Percentiles rank a stretch among this genome's conserved stretches.
These are phyloP conservation scores for Manacus vitellinus DNA, from an alignment of 2,113 vertebrate genomes.

Conservation along the genomic window DNA sequence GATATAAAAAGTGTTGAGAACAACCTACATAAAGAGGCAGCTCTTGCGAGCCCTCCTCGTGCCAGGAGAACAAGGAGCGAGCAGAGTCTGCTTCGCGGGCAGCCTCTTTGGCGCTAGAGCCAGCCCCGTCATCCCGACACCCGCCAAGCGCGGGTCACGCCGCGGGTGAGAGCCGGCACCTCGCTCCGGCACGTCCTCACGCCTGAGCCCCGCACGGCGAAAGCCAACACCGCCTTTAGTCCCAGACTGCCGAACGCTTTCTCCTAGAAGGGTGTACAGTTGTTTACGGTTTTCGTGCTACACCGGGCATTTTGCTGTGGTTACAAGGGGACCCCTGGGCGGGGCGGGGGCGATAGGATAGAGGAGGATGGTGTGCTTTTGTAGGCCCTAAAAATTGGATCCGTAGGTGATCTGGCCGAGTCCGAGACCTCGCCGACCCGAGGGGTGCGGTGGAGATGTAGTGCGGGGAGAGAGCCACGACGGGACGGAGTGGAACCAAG, in stretches of 20 bases:
- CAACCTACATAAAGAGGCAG: background rate
- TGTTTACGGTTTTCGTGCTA: background rate
- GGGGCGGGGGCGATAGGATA: background rate
- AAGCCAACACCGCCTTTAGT: background rate
- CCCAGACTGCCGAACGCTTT: background rate
- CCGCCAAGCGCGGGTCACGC: background rate
- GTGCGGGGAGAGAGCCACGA: background rate
- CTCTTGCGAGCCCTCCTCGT: background rate
- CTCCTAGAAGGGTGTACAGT: background rate
- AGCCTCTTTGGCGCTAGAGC: background rate
- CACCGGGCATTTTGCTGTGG: background rate
- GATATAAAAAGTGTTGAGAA: background rate
- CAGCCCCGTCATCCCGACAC: background rate
- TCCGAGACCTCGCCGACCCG: background rate
- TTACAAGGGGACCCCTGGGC: background rate
- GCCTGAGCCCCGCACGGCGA: background rate
- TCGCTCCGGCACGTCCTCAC: background rate
- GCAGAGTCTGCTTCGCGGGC: background rate
- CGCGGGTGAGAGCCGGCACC: background rate
- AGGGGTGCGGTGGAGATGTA: background rate
- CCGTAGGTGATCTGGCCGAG: background rate
- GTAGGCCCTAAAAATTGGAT: slow-evolving; percentile 10
- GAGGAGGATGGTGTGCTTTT: background rate
- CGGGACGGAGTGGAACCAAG: background rate
- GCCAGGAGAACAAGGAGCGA: background rate